Base-by-base conservation (phyloP, 1,140 invertebrate genomes). In the Bombyx mandarina region DNA sequence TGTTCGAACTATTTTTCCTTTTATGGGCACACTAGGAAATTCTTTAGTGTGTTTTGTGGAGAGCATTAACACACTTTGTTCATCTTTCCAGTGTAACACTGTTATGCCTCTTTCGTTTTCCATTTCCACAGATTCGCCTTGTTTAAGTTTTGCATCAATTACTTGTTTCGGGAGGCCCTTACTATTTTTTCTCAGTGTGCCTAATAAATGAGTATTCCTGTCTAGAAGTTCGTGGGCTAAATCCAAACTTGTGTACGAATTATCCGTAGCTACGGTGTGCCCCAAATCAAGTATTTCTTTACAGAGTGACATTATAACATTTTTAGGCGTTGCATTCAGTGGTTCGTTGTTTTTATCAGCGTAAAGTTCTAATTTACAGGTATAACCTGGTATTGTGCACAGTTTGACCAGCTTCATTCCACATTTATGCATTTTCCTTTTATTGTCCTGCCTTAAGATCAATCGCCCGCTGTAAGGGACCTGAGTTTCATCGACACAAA, bases 11-110 rank as follows among this genome's bases (percentile, higher is more conserved):
- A 52, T 43, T 66, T 63, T 63, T 9, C 53, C 55, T 46, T 53
- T 58, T 57, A 66, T 69, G 22, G 10, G 22, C 8, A 57, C 54
- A 9, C 48, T 58, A n/a, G 56, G 48, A 64, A 73, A 75, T 45
- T 64, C 56, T 55, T 60, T 44, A 45, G 67, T 65, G 64, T 82
- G 79, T 63, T 79, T 79, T 63, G 83, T 89, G 47, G 77, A 79
- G 48, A 88, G 62, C 71, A 86, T 76, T 45, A 82, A 58, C 47
- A 86, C 75, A 55, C 79, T 75, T 47, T 73, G 60, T 60, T 84
- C 86, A 71, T 86, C 77, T 66, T 78, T 82, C 79, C 82, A 89
- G 67, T 88, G 86, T 50, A 79, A 52, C 18, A 89, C 69, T 61
- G 65, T 79, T 69, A 89, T 65, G 61, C 78, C 70, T 63, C 75